Percentiles rank a stretch among this genome's conserved stretches.
phyloP scores from a whole-genome alignment of 2,113 vertebrate genomes.

The Papio anubis region DNA sequence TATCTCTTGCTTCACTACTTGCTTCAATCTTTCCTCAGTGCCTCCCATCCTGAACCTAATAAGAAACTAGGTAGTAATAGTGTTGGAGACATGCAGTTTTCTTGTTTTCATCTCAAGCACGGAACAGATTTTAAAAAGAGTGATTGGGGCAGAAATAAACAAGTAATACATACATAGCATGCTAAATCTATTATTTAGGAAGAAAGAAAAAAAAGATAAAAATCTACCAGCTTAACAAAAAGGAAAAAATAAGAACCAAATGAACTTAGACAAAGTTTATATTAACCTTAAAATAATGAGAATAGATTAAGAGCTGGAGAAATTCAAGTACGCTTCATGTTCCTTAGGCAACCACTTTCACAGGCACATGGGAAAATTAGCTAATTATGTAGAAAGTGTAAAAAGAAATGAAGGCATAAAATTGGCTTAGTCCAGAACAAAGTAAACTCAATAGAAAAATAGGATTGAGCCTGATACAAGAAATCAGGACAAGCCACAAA shows the following conservation, averaged over 20 bases:
- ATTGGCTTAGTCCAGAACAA: not conserved
- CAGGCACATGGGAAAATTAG: not conserved
- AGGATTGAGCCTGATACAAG: not conserved
- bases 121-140: not conserved
- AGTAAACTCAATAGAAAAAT: not conserved
- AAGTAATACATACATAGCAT: not conserved
- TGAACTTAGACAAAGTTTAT: not conserved
- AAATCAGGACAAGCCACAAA: not conserved
- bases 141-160: not conserved
- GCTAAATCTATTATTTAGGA: not conserved
- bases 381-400: not conserved
- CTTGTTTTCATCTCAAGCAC: not conserved
- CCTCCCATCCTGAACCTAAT: not conserved
- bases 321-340: not conserved
- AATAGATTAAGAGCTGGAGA: not conserved
- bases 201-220: not conserved
- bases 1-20: not conserved
- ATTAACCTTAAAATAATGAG: not conserved
- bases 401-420: slow-evolving; percentile 8
- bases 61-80: not conserved
- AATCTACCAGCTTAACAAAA: not conserved
- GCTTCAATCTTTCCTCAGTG: not conserved
- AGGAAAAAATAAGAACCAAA: not conserved
- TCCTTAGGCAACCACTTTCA: not conserved
- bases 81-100: not conserved